These are phyloP conservation scores for Eumeta japonica DNA, from an alignment of 1,140 invertebrate genomes.

Conservation along the genomic window DNA sequence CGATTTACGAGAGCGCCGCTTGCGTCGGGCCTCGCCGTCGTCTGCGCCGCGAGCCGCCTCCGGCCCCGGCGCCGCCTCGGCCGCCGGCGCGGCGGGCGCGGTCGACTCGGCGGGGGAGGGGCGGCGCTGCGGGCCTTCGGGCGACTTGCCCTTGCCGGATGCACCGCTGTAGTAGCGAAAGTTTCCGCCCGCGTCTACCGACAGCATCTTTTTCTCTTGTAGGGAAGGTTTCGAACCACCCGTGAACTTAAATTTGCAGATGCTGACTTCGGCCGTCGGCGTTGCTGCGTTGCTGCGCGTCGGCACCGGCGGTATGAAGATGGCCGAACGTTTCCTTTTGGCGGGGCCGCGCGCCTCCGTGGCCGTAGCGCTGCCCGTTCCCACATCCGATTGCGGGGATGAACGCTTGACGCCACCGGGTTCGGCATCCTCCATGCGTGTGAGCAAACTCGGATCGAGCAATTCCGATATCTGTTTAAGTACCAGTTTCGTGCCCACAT, in stretches of 20 bases:
- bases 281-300: slow-evolving; percentile 68
- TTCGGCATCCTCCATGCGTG: slow-evolving; percentile 28
- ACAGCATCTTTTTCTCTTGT: slow-evolving; percentile 88
- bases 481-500: slow-evolving; percentile 42
- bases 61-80: too few species aligned
- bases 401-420: slow-evolving; percentile 32
- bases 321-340: slow-evolving; percentile 76
- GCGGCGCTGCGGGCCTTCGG: too few species aligned
- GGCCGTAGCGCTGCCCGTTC: too few species aligned
- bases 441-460: slow-evolving; percentile 50
- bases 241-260: slow-evolving; percentile 91
- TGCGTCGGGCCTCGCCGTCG: slow-evolving; percentile 41
- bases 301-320: slow-evolving; percentile 78
- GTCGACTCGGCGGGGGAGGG: too few species aligned
- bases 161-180: slow-evolving; percentile 81
- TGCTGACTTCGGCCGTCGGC: slow-evolving; percentile 79
- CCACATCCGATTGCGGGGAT: slow-evolving; percentile 28
- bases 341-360: slow-evolving; percentile 46
- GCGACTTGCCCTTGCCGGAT: too few species aligned
- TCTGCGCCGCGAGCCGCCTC: slow-evolving; percentile 63
- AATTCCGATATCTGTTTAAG: slow-evolving; percentile 45
- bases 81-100: too few species aligned
- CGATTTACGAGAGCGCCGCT: slow-evolving; percentile 76
- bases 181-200: slow-evolving; percentile 82
- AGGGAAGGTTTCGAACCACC: slow-evolving; percentile 80